phyloP scores from a whole-genome alignment of 2,888 invertebrate species.

The Incurvaria masculella region DNA sequence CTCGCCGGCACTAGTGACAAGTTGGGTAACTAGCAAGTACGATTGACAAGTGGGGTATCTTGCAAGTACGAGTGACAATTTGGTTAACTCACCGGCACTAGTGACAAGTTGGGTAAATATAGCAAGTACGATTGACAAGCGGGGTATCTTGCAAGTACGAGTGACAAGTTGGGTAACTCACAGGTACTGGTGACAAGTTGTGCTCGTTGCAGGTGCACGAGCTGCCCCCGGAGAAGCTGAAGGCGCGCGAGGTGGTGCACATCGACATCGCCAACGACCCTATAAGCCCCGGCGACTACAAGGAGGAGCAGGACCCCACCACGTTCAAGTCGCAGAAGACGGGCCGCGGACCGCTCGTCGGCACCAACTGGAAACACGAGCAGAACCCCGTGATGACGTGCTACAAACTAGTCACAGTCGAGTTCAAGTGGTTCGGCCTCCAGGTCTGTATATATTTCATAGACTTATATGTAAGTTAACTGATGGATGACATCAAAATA shows the following conservation, averaged over 20 bases:
- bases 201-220: slow-evolving; percentile 77
- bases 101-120: no score
- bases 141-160: no score
- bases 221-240: slow-evolving; percentile 83
- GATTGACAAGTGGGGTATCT: no score
- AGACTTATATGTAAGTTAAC: neutral
- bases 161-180: no score
- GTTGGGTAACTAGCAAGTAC: no score
- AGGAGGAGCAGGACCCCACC: slow-evolving; percentile 61
- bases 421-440: slow-evolving; percentile 99
- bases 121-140: no score
- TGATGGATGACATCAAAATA: neutral
- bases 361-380: slow-evolving; percentile 74
- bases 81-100: no score
- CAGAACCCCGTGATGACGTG: slow-evolving; percentile 93
- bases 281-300: slow-evolving; percentile 77
- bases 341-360: slow-evolving; percentile 85
- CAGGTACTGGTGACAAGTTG: no score
- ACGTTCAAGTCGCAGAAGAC: slow-evolving; percentile 91
- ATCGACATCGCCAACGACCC: slow-evolving; percentile 97
- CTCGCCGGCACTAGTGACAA: no score
- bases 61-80: no score
- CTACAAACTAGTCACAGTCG: slow-evolving; percentile 95
- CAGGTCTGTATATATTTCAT: slow-evolving; percentile 50
- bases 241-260: slow-evolving; percentile 81